Evolutionary conservation across 2,113 vertebrate genomes (phyloP), one percentile per base, ranked within the genome.

Genomic region (Ptychochromis oligacanthus): DNA sequence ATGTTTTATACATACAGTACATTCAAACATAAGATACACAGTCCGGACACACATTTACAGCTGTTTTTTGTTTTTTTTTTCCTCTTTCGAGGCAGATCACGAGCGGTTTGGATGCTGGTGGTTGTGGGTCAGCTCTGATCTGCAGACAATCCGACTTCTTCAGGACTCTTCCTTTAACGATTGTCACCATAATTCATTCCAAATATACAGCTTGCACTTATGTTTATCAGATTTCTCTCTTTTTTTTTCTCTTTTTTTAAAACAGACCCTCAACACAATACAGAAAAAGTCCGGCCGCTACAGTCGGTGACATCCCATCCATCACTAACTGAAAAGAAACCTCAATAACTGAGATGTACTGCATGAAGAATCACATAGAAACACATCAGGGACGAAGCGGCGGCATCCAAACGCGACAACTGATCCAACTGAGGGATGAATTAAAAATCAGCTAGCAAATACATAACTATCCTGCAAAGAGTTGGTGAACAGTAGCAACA

Each of bases 81-180:
- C n/a, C n/a, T n/a, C n/a, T 86, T 62, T 80, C 22, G 26, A 65
- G 49, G 65, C 34, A 20, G 54, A 79, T 76, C 28, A 55, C 22
- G 79, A 83, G 55, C 58, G 31, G 22, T 36, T 80, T 81, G 76
- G 80, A 82, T 91, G 93, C 91, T 92, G 93, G 86, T 93, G 84
- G 86, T 20, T 64, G 62, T 52, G 80, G 78, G 80, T 87, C 79
- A 24, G 57, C n/a, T 26, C 49, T 56, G 31, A 70, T 28, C 64
- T 14, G 55, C n/a, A 14, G 7, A 54, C 22, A 38, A 56, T 67
- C 46, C 9, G 4, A n/a, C 38, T 58, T 80, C 55, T 36, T 80
- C 54, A 5, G 11, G 6, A 87, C 75, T 75, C 34, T 58, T 76
- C 4, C 31, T 87, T 77, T 31, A 76, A 62, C 40, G 89, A 92